Percentiles rank a stretch among this genome's conserved stretches.
These are phyloP conservation scores for Prosopocoilus inquinatus DNA, from an alignment of 2,888 invertebrate genomes.

Conservation along the genomic window DNA sequence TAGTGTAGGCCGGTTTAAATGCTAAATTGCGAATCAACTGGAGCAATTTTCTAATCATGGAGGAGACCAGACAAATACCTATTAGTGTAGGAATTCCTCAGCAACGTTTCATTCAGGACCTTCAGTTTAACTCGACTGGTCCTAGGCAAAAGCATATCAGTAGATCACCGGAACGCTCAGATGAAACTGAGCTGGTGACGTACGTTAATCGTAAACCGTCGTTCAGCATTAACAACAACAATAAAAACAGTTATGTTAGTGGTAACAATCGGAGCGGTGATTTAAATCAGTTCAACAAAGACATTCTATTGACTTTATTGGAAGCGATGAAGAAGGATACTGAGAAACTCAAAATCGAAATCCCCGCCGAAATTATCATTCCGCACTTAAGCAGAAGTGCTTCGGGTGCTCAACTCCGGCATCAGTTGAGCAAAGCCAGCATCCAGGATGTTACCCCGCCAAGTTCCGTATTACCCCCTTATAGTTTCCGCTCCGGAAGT, in stretches of 20 bases:
- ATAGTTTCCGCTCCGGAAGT: conserved; percentile 30
- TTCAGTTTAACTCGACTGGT: conserved; percentile 24
- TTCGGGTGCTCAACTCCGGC: conserved; percentile 8
- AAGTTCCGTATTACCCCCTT: conserved; percentile 7
- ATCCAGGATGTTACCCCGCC: conserved; percentile 14
- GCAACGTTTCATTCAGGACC: conserved; percentile 19
- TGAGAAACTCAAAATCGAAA: conserved; percentile 17
- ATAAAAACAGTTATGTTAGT: conserved; percentile 19
- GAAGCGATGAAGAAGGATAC: conserved; percentile 18
- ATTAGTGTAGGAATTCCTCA: conserved; percentile 25
- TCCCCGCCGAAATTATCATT: conserved; percentile 16
- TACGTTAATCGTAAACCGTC: conserved; percentile 3
- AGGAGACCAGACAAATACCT: conserved; percentile 27
- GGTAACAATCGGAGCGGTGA: conserved; percentile 15
- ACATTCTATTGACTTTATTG: conserved; percentile 9
- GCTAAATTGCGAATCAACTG: conserved; percentile 28
- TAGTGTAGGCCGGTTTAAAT: conserved; percentile 29
- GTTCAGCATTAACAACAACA: conserved; percentile 4
- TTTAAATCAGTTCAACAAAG: neutral
- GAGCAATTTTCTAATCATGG: conserved; percentile 29
- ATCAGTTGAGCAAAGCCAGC: conserved; percentile 15
- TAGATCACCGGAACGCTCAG: conserved; percentile 1
- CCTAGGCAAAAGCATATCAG: neutral
- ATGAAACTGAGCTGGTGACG: conserved; percentile 12
- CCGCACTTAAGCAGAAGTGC: conserved; percentile 14